These are phyloP conservation scores for Chloroclystis v-ata DNA, from an alignment of 2,888 invertebrate genomes.

Conservation along the genomic window DNA sequence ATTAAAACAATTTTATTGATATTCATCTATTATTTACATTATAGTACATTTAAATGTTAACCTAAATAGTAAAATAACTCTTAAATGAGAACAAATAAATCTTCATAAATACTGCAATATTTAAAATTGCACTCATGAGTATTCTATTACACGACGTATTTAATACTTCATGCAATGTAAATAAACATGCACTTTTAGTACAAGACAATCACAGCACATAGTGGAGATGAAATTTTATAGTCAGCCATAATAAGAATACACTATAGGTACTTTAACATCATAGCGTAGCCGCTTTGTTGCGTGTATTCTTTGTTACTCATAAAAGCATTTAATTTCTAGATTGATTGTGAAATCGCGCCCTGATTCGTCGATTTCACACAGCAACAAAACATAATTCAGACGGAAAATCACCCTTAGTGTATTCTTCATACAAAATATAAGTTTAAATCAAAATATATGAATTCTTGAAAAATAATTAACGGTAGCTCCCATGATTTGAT, in stretches of 20 bases:
- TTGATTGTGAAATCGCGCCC: no score
- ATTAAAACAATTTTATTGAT: constrained; percentile 36
- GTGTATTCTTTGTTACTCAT: no score
- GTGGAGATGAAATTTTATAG: constrained; percentile 1
- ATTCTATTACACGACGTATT: constrained; percentile 14
- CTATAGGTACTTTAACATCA: background rate
- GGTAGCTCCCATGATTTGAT: no score
- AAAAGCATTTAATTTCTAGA: no score
- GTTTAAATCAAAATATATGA: no score
- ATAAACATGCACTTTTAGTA: constrained; percentile 44
- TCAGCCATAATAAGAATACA: background rate
- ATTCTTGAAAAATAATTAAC: no score
- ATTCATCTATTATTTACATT: constrained; percentile 26
- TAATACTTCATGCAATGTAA: constrained; percentile 40
- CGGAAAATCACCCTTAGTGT: no score
- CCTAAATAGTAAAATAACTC: background rate
- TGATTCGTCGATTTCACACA: no score
- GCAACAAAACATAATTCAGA: no score
- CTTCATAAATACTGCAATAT: constrained; percentile 12
- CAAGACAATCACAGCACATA: constrained; percentile 32
- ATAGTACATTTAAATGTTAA: background rate
- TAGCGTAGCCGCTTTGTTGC: no score
- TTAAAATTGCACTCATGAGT: constrained; percentile 14
- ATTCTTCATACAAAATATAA: no score
- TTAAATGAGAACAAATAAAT: background rate